Evolutionary conservation across 2,888 invertebrate species (phyloP), one percentile per base, ranked within the genome.

Genomic region (Sinodicranocentrus sp.): DNA sequence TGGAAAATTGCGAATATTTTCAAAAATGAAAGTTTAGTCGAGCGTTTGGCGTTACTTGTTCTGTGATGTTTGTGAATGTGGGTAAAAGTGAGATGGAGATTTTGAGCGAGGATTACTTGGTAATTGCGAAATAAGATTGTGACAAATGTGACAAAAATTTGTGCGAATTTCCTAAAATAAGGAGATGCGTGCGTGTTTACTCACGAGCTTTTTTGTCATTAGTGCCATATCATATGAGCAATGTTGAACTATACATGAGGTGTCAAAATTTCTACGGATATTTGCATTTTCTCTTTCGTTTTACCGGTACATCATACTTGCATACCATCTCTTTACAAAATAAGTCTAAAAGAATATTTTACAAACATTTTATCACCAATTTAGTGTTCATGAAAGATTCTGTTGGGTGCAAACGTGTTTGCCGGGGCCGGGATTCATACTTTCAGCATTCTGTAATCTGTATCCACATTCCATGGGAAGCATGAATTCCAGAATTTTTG

Each of bases 401-500:
- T n/a, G n/a, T n/a, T n/a, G n/a, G n/a, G n/a, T n/a, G n/a, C n/a
- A n/a, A n/a, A n/a, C n/a, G n/a, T n/a, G n/a, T n/a, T n/a, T n/a
- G n/a, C n/a, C n/a, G n/a, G n/a, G n/a, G n/a, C n/a, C n/a, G n/a
- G 33, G 10, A 33, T 33, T 33, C 48, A 6, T 48, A 48, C 2
- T 48, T 2, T n/a, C n/a, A 48, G 13, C 3, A 10, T 48, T 17
- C n/a, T n/a, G n/a, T n/a, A n/a, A 48, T 48, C 3, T 48, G 2
- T 48, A 10, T n/a, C 48, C 48, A 3, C 2, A 15, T 15, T 26
- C 10, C 28, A 26, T n/a, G 61, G 5, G 8, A 2, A 73, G 26
- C 0, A 77, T 77, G 77, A 77, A 77, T 54, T 21, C 63, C 21
- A 68, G 77, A 57, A 59, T 65, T 17, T 71, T 70, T 10, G 52